Evolutionary conservation across 2,797 vertebrate genomes (phyloP), one percentile per base, ranked within the genome.

Genomic region (Acipenser oxyrinchus): DNA sequence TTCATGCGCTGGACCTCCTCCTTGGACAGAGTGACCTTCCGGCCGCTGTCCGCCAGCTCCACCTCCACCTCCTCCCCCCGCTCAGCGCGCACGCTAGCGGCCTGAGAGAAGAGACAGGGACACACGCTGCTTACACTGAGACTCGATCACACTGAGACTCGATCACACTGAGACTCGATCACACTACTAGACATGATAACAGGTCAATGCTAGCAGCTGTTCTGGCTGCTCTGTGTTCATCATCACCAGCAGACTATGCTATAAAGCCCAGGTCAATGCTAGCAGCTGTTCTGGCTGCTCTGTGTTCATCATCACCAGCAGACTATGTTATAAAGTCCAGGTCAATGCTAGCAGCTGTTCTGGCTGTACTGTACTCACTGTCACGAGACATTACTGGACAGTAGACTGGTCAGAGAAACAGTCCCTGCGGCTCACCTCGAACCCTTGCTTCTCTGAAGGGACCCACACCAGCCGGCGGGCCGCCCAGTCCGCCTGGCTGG

Each of bases 1-100:
- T 96, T 96, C 94, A 96, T 96, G 63, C 93, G 86, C 86, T 96
- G 94, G 62, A 96, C 86, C 78, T 95, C 93, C 80, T 94, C 93
- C 69, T 93, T 86, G 62, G 91, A 89, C 73, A 96, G 81, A 10
- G 89, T 86, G 78, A 93, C 70, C 76, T 80, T 81, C 70, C 89
- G 81, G 62, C 92, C 89, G 18, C 86, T 94, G 79, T 96, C 94
- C 0, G 91, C 92, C 74, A 96, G 87, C 83, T 96, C 94, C 72
- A 96, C 91, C 75, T 95, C 91, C 49, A 94, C 89, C 80, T 94
- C 92, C 52, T 94, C 93, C 0, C 89, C 92, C 0, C 87, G 86
- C 79, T 96, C 94, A 11, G 93, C 89, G 0, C 88, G 86, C 53
- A 95, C 86, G 15, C 91, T 91, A 12, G 93, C 94, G 0, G 93